Conservation (phyloP, 1,140 invertebrate genomes). For the Zaprionus inermis region DNA sequence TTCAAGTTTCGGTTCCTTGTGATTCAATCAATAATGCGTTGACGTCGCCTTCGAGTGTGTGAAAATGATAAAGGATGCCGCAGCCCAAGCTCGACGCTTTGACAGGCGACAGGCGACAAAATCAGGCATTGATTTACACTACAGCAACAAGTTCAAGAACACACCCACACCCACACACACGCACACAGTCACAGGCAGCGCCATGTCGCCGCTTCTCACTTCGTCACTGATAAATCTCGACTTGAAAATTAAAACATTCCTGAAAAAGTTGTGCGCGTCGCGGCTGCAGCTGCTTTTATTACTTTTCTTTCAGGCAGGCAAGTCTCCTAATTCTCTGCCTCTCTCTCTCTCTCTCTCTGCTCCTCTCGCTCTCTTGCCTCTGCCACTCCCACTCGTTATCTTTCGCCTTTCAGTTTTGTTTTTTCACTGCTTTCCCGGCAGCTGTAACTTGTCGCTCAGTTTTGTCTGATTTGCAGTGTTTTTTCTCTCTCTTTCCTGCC, state of each 20-base stretch:
- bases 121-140: conserved; percentile 34
- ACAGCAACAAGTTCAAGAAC: conserved; percentile 62
- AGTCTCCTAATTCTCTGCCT: too few relatives aligned
- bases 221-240: conserved; percentile 46
- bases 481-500: not conserved
- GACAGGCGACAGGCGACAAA: conserved; percentile 22
- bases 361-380: not conserved
- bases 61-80: conserved; percentile 66
- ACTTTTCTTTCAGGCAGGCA: conserved; percentile 6
- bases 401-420: not conserved
- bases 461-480: too few relatives aligned
- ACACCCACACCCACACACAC: conserved; percentile 5
- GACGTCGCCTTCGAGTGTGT: conserved; percentile 53
- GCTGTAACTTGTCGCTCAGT: conserved; percentile 7
- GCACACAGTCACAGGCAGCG: conserved; percentile 33
- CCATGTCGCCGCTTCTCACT: conserved; percentile 30
- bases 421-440: not conserved
- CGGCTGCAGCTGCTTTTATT: conserved; percentile 9
- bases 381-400: not conserved
- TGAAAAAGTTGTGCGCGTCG: conserved; percentile 32
- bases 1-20: conserved; percentile 4
- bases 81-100: not conserved
- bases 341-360: not conserved
- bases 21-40: conserved; percentile 71
- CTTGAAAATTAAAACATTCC: conserved; percentile 77